These are phyloP conservation scores for Gymnoscelis rufifasciata DNA, from an alignment of 2,888 invertebrate species.

Conservation along the genomic window DNA sequence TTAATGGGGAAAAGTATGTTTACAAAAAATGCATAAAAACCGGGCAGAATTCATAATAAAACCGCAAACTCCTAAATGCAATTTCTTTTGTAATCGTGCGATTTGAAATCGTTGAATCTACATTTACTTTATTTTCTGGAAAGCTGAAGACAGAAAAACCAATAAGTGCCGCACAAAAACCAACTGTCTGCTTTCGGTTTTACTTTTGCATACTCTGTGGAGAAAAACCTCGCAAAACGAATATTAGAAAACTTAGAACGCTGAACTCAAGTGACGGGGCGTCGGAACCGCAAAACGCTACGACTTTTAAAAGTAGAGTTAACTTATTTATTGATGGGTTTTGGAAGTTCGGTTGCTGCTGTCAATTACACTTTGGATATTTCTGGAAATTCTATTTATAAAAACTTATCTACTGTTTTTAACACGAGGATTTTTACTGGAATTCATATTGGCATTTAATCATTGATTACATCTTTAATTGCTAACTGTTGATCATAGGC, in stretches of 20 bases:
- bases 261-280: not conserved
- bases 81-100: conserved; percentile 9
- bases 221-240: not conserved
- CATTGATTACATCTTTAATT: too few species aligned
- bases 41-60: not conserved
- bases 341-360: too few species aligned
- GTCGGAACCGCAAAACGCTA: not conserved
- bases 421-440: too few species aligned
- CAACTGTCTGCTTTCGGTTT: conserved; percentile 7
- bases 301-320: not conserved
- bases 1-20: too few species aligned
- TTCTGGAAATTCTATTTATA: too few species aligned
- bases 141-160: conserved; percentile 13
- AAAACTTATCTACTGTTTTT: too few species aligned
- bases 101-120: conserved; percentile 6
- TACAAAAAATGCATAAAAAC: not conserved
- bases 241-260: not conserved
- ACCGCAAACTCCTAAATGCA: not conserved
- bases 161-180: conserved; percentile 11
- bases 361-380: too few species aligned
- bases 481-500: too few species aligned
- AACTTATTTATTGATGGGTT: too few species aligned
- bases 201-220: not conserved
- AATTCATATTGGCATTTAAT: too few species aligned
- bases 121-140: conserved; percentile 8